Base-by-base conservation (phyloP, 2,797 vertebrate genomes). In the Spondyliosoma cantharus region DNA sequence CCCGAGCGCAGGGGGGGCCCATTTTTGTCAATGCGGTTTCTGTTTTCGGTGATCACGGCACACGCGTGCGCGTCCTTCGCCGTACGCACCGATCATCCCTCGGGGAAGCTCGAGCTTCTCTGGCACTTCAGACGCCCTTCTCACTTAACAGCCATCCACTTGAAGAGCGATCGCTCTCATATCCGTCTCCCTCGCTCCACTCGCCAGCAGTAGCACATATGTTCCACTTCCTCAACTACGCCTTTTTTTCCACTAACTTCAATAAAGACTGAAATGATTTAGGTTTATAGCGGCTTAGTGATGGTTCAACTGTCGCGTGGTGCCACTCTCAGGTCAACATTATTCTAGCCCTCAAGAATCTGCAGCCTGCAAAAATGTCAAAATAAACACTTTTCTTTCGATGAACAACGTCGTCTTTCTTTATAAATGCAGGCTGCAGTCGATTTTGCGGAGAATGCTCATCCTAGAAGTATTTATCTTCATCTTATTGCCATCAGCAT, bases 101-200 rank as follows among this genome's bases (percentile, higher is more conserved):
- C 7, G 54, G 53, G 24, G 52, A 17, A 84, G 62, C 71, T 59
- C 43, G 42, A 76, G 81, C 82, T 74, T 61, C 71, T 76, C 69
- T 5, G 49, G 46, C 58, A 71, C 86, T 81, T 81, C 67, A 83
- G 71, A 76, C 16, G 60, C 67, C 15, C 29, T 24, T 72, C 76
- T 71, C 74, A 7, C 49, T 57, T 9, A 79, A 80, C 72, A 78
- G 57, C 72, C 3, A 7, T 77, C 72, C 50, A 78, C 75, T 84
- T 69, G 60, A 63, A 52, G 83, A 88, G 78, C 60, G 59, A 88
- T 71, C 48, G 67, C 64, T 71, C 32, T 53, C 83, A 84, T 84
- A 86, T 60, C 20, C 53, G 24, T 53, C 48, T 42, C 3, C 37
- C 11, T 15, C 58, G 24, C 29, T 29, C 50, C n/a, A 15, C 43